phyloP scores from a whole-genome alignment of 2,797 vertebrate genomes.

The Catharus ustulatus region DNA sequence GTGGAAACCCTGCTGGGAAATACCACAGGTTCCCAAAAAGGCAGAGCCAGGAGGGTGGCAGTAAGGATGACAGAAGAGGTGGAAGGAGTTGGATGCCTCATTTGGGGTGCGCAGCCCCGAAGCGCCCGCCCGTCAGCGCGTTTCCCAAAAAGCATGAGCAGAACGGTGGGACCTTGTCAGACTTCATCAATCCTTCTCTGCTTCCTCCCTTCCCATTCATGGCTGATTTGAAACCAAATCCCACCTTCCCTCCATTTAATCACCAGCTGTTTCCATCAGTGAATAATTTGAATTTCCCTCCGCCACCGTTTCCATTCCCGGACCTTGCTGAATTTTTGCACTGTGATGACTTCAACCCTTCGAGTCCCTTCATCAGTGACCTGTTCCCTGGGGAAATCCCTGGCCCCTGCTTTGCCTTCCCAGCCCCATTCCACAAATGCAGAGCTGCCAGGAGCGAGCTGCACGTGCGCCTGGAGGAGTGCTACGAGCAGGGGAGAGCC shows the following conservation, averaged over 20 bases:
- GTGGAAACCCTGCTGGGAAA: not conserved
- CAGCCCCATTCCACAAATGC: not conserved
- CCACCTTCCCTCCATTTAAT: slow-evolving; percentile 14
- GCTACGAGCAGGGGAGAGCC: slow-evolving; percentile 72
- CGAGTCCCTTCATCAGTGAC: slow-evolving; percentile 55
- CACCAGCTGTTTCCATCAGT: slow-evolving; percentile 14
- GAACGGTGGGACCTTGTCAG: not conserved
- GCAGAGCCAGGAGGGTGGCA: not conserved
- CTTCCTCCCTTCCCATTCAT: slow-evolving; percentile 56
- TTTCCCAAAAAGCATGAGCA: slow-evolving; percentile 14
- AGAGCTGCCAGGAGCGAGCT: slow-evolving; percentile 68
- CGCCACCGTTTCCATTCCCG: slow-evolving; percentile 13
- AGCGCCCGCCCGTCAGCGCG: not conserved
- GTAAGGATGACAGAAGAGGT: not conserved
- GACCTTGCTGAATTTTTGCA: slow-evolving; percentile 68
- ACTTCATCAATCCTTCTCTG: slow-evolving; percentile 66
- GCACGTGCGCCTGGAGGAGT: slow-evolving; percentile 69
- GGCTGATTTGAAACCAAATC: slow-evolving; percentile 58
- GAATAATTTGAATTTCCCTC: slow-evolving; percentile 38
- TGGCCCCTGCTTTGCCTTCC: slow-evolving; percentile 48
- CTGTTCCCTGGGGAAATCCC: slow-evolving; percentile 61
- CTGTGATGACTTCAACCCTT: slow-evolving; percentile 35
- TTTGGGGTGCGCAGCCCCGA: not conserved
- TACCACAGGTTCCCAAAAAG: slow-evolving; percentile 18
- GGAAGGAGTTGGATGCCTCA: slow-evolving; percentile 44